Percentiles rank a stretch among this genome's conserved stretches.
phyloP scores from a whole-genome alignment of 2,113 vertebrate species.

The Rhagologus leucostigma region DNA sequence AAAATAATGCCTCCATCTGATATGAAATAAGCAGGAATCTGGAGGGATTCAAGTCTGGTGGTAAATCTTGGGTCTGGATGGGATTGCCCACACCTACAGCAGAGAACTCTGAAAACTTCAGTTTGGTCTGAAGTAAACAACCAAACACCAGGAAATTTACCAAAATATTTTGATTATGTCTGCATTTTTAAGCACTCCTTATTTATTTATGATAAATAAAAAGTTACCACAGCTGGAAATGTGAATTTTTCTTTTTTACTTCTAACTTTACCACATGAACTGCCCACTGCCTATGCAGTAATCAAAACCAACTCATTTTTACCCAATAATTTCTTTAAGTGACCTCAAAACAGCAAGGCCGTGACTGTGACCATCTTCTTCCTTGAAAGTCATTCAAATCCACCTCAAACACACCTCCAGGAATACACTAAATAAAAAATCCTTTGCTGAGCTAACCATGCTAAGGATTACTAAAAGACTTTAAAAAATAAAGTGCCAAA shows the following conservation, averaged over 20 bases:
- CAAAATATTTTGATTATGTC: neutral
- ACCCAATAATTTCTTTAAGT: neutral
- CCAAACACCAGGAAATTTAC: neutral
- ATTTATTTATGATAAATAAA: neutral
- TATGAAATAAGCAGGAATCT: neutral
- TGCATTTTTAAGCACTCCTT: neutral
- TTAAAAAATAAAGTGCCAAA: neutral
- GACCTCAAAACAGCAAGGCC: neutral
- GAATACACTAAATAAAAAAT: neutral
- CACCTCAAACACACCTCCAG: neutral
- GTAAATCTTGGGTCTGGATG: neutral
- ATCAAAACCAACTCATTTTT: neutral
- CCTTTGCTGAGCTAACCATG: neutral
- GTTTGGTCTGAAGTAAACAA: neutral
- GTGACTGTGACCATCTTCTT: neutral
- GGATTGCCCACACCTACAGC: neutral
- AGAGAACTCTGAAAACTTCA: neutral
- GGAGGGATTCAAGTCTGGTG: neutral
- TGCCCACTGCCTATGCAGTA: neutral
- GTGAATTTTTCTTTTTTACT: neutral
- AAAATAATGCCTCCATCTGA: neutral
- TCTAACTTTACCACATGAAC: neutral
- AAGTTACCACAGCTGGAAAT: neutral
- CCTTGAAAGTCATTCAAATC: neutral
- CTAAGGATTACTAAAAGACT: neutral